Evolutionary conservation across 2,888 invertebrate genomes (phyloP), one percentile per base, ranked within the genome.

Genomic region (Diarsia mendica): DNA sequence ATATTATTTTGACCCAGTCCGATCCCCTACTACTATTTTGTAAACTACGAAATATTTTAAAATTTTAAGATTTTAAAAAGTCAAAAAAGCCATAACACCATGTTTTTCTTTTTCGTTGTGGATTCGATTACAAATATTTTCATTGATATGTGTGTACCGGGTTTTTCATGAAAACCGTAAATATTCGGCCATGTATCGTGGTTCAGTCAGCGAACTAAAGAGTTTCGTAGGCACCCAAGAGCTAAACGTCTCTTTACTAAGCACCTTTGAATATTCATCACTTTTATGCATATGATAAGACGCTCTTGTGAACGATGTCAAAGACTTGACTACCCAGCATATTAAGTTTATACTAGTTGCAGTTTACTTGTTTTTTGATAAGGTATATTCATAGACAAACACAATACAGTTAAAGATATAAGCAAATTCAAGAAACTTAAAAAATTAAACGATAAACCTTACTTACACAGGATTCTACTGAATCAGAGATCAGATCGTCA

Each of bases 61-160:
- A 28, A 28, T 28, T 28, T 28, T 28, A 28, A 28, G 28, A 28
- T 28, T 1, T 33, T 60, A 33, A 60, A 49, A 58, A 18, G 3
- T 58, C 5, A 15, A 28, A 28, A 10, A 33, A 18, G 9, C 8
- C 18, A 33, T 33, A 33, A 9, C 10, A 4, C 18, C 33, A 9
- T 60, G 4, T 23, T 49, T 9, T 11, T 51, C 3, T 18, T 51
- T 23, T 39, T 44, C 49, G 48, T 20, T 60, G 46, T 3, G 39
- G 48, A 67, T 75, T 58, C 18, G 28, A 28, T 66, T 58, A 8
- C 28, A 49, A 58, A 44, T 58, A 67, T 44, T 75, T 75, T 18
- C 18, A 75, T 49, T 39, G 20, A 49, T n/a, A n/a, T 10, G 28
- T 53, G 39, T n/a, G 18, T 15, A 18, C 48, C 5, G 23, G 20